phyloP scores from a whole-genome alignment of 2,113 vertebrate species.

The Anseranas semipalmata region DNA sequence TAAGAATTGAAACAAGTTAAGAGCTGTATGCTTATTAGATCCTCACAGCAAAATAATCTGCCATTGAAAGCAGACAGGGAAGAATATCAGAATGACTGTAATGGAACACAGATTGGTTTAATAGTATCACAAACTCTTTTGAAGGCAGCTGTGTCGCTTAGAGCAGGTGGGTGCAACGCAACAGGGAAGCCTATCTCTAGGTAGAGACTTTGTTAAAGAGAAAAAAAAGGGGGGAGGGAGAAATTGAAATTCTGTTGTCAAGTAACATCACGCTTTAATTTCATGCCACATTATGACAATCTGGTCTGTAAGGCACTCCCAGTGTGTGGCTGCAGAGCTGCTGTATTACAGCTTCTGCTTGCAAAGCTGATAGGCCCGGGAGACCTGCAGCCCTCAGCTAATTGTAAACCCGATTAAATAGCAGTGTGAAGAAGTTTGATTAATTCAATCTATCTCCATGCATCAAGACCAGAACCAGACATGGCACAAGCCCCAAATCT shows the following conservation, averaged over 20 bases:
- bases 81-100: neutral
- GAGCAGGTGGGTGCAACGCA: slow-evolving; percentile 22
- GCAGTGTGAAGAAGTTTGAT: slow-evolving; percentile 63
- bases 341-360: slow-evolving; percentile 26
- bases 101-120: slow-evolving; percentile 37
- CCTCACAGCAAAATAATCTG: slow-evolving; percentile 50
- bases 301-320: slow-evolving; percentile 55
- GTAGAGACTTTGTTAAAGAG: slow-evolving; percentile 13
- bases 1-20: slow-evolving; percentile 57
- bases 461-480: slow-evolving; percentile 40
- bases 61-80: slow-evolving; percentile 20
- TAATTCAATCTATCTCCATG: slow-evolving; percentile 49
- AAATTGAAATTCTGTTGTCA: slow-evolving; percentile 57
- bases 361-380: slow-evolving; percentile 37
- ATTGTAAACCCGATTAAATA: slow-evolving; percentile 61
- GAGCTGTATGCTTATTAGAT: slow-evolving; percentile 52
- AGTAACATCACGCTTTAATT: slow-evolving; percentile 69
- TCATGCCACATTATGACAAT: slow-evolving; percentile 73
- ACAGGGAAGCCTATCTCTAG: neutral
- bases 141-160: slow-evolving; percentile 34
- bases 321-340: slow-evolving; percentile 25
- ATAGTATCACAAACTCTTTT: slow-evolving; percentile 35
- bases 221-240: neutral
- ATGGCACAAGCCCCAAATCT: neutral
- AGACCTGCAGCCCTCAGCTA: slow-evolving; percentile 45